A percentile compares a stretch with the other conserved stretches of the same genome.
phyloP scores from a whole-genome alignment of 2,797 vertebrate species.

The Chanos chanos region DNA sequence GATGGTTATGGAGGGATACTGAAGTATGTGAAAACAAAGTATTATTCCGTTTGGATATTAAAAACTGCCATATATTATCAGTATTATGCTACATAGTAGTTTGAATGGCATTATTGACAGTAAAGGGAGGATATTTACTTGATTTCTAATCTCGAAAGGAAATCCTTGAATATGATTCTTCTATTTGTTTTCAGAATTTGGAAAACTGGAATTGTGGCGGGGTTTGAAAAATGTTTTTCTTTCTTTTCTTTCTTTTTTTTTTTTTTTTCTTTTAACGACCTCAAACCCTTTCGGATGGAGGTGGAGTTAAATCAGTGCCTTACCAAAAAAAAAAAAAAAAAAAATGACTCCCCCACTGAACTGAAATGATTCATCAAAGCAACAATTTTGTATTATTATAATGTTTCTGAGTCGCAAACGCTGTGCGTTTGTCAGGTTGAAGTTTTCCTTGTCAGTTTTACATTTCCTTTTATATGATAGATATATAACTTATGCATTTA shows the following conservation, averaged over 20 bases:
- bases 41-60: constrained; percentile 47
- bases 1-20: constrained; percentile 9
- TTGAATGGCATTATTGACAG: constrained; percentile 44
- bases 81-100: constrained; percentile 47
- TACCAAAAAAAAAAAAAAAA: constrained; percentile 43
- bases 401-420: constrained; percentile 81
- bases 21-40: constrained; percentile 32
- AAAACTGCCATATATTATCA: constrained; percentile 50
- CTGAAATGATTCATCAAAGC: constrained; percentile 46
- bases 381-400: constrained; percentile 42
- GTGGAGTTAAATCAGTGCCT: constrained; percentile 63
- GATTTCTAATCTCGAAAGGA: constrained; percentile 36
- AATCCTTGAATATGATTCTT: constrained; percentile 61
- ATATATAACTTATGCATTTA: constrained; percentile 96
- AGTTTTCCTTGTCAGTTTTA: constrained; percentile 80
- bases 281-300: constrained; percentile 64
- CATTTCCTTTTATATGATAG: constrained; percentile 84
- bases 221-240: constrained; percentile 26
- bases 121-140: constrained; percentile 35
- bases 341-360: constrained; percentile 38
- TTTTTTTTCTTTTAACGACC: constrained; percentile 55
- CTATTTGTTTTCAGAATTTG: constrained; percentile 46
- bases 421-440: constrained; percentile 91
- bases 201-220: constrained; percentile 77
- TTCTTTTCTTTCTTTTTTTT: too few species aligned